Evolutionary conservation across 1,140 invertebrate genomes (phyloP), one percentile per base, ranked within the genome.

Genomic region (Drosophila bipectinata): DNA sequence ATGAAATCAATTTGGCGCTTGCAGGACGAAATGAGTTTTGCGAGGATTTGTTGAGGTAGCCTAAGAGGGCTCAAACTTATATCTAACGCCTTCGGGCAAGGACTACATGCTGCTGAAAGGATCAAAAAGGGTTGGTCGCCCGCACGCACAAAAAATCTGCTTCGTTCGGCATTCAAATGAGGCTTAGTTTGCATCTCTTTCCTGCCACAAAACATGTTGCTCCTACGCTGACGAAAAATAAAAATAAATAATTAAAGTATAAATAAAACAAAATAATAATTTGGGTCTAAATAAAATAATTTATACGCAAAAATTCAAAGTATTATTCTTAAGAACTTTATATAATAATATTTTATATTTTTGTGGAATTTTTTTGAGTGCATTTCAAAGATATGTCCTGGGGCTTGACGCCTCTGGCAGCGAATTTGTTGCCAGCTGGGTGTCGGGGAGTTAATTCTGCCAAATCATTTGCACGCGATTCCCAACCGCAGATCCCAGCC

Each of bases 381-480:
- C 10, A 18, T 3, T 47, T 7, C 2, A 24, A 44, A 21, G 15
- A 41, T 37, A 59, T 15, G 58, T 55, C 52, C 53, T 55, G 30
- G 45, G 49, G 41, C 45, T 45, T 28, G 55, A 71, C 26, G 41
- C 57, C 47, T 47, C 28, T 21, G 41, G 53, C 18, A 26, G 60
- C 26, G 59, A 68, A 51, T 77, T 37, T 51, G 57, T 53, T 68
- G 4, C 15, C 61, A 56, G 34, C 58, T 67, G 73, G 62, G 81
- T 85, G 72, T 63, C 37, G 59, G 61, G 60, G 62, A 87, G 83
- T 78, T 87, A 81, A 87, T 88, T 69, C 72, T 53, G 72, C 59
- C 75, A 82, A 87, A 88, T 87, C 83, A 87, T 88, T 87, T 61
- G 82, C 82, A 87, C 82, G 72, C 82, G 83, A 88, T 88, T 88